Percentiles rank a stretch among this genome's conserved stretches.
Evolutionary conservation across 1,140 invertebrate species (phyloP).

Genomic region (Homarus americanus): DNA sequence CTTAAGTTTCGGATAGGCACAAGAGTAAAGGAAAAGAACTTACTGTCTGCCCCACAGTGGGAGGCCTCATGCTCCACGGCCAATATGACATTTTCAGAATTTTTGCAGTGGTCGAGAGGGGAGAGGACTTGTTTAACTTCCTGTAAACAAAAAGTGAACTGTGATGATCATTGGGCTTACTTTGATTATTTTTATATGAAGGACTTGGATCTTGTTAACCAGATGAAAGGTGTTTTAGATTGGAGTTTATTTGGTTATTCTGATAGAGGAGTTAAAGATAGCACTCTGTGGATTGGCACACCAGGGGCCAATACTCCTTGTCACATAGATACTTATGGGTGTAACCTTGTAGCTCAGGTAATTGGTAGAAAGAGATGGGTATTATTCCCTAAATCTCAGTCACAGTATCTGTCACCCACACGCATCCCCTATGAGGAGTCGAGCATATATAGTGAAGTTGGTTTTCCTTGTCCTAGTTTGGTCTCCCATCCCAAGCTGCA

Average conservation of each 20-base stretch:
- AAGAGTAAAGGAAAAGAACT: neutral
- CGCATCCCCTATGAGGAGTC: constrained; percentile 98
- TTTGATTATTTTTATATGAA: constrained; percentile 73
- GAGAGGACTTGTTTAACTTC: neutral
- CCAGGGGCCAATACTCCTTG: constrained; percentile 93
- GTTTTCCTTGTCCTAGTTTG: constrained; percentile 80
- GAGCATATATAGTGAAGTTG: constrained; percentile 90
- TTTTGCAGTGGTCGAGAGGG: constrained; percentile 45
- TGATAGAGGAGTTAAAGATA: constrained; percentile 84
- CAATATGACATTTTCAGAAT: constrained; percentile 21
- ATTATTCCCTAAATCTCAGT: constrained; percentile 90
- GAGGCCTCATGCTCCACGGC: constrained; percentile 25
- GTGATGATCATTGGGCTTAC: constrained; percentile 65
- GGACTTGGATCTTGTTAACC: constrained; percentile 23
- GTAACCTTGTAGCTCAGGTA: constrained; percentile 93
- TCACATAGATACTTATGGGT: constrained; percentile 96
- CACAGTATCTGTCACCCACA: constrained; percentile 85
- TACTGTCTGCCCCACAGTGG: constrained; percentile 45
- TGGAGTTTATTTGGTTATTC: constrained; percentile 89
- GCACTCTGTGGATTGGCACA: constrained; percentile 94
- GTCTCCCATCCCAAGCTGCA: constrained; percentile 77
- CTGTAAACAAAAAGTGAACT: constrained; percentile 19
- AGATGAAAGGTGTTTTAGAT: constrained; percentile 81
- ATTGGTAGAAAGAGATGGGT: constrained; percentile 95
- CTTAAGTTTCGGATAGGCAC: constrained; percentile 32